These are phyloP conservation scores for Oxystoma pomonae DNA, from an alignment of 2,888 invertebrate species.

Conservation along the genomic window DNA sequence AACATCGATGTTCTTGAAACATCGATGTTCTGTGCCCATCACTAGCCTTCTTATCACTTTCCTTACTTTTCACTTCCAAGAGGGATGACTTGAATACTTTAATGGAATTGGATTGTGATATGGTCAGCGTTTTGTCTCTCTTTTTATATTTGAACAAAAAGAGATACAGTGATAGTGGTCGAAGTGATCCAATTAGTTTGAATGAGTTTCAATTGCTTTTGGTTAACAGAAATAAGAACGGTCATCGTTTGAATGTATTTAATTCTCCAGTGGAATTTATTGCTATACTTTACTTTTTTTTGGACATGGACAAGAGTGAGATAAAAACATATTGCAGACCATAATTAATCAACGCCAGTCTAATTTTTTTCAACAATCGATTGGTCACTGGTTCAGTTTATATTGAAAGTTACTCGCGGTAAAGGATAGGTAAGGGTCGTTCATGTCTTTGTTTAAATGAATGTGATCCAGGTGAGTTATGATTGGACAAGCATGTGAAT, in stretches of 20 bases:
- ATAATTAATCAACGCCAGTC: neutral
- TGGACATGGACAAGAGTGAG: neutral
- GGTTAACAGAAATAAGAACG: neutral
- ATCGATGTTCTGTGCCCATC: too few species aligned
- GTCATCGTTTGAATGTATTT: neutral
- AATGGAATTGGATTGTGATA: too few species aligned
- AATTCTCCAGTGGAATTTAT: neutral
- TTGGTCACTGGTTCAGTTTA: too few species aligned
- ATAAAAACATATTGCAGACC: neutral
- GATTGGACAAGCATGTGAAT: neutral
- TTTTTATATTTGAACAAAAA: too few species aligned
- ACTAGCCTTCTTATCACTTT: too few species aligned
- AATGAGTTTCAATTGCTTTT: too few species aligned
- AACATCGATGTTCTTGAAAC: too few species aligned
- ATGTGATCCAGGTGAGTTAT: neutral
- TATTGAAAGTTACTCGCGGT: neutral
- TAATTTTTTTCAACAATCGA: neutral
- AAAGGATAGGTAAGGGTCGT: neutral
- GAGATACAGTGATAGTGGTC: too few species aligned
- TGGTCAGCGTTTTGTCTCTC: too few species aligned
- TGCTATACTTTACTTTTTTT: neutral
- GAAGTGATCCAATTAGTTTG: too few species aligned
- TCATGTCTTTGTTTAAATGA: neutral
- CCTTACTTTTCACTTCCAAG: too few species aligned
- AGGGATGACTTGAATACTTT: too few species aligned